Evolutionary conservation across 2,797 vertebrate genomes (phyloP).

Genomic region (Staurois parvus): DNA sequence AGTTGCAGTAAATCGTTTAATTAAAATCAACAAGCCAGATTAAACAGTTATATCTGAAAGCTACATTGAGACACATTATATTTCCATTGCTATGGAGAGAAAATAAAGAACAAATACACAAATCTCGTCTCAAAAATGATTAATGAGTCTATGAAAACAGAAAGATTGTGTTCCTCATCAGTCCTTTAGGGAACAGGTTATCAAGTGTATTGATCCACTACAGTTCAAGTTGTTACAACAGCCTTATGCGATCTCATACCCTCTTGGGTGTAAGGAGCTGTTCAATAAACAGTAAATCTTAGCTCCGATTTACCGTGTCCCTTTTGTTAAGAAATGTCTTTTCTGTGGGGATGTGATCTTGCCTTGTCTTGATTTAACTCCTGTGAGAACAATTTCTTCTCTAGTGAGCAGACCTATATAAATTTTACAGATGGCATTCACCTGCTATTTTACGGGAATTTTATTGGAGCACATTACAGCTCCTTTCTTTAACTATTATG

Average conservation of each 20-base stretch:
- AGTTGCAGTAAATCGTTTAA: too few relatives aligned
- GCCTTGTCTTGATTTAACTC: neutral
- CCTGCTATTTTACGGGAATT: too few relatives aligned
- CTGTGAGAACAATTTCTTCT: neutral
- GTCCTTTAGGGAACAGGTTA: neutral
- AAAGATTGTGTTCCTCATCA: neutral
- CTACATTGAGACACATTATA: too few relatives aligned
- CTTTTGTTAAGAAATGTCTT: neutral
- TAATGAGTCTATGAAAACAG: constrained; percentile 7
- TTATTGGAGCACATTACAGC: too few relatives aligned
- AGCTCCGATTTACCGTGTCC: neutral
- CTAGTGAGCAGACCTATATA: neutral
- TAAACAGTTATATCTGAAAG: neutral
- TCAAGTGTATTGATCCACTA: neutral
- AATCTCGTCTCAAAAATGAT: neutral
- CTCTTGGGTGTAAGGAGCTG: neutral
- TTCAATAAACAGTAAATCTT: neutral
- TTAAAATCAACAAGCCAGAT: neutral
- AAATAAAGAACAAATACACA: neutral
- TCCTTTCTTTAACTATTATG: too few relatives aligned
- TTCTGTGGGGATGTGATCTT: neutral
- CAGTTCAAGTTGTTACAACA: neutral
- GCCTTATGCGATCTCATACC: neutral
- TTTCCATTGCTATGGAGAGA: neutral
- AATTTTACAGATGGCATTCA: neutral